Percentiles rank a stretch among this genome's conserved stretches.
Evolutionary conservation across 2,888 invertebrate genomes (phyloP).

Genomic region (Trachelus troglodyta): DNA sequence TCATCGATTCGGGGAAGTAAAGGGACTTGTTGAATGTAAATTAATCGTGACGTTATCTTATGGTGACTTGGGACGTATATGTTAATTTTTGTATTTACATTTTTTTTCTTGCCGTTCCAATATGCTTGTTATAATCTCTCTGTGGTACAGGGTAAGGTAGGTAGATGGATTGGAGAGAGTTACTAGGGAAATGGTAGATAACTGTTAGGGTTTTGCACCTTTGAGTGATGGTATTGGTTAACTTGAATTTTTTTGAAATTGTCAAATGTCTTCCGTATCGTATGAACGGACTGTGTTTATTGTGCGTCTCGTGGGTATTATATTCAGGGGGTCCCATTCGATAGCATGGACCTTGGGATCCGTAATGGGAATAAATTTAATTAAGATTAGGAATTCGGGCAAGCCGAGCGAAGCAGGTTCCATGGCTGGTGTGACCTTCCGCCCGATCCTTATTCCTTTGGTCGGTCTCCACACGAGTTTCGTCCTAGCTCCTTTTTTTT

Average conservation of each 20-base stretch:
- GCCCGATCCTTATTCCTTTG: slow-evolving; percentile 31
- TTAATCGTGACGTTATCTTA: slow-evolving; percentile 60
- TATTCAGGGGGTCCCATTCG: neutral
- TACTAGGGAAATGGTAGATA: too few relatives aligned
- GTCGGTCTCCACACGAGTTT: slow-evolving; percentile 27
- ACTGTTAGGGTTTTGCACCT: neutral
- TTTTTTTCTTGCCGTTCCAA: slow-evolving; percentile 7
- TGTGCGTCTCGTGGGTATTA: neutral
- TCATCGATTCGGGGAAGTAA: neutral
- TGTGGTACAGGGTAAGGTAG: neutral
- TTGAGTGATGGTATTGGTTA: neutral
- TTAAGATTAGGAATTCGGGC: slow-evolving; percentile 63
- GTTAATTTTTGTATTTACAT: slow-evolving; percentile 19
- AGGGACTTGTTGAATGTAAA: slow-evolving; percentile 40
- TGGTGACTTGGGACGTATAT: slow-evolving; percentile 31
- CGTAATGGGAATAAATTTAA: slow-evolving; percentile 62
- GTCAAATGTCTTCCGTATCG: neutral
- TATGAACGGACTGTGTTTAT: neutral
- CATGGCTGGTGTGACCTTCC: slow-evolving; percentile 37
- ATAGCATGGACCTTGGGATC: slow-evolving; percentile 27
- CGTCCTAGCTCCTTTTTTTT: slow-evolving; percentile 5
- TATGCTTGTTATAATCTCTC: neutral
- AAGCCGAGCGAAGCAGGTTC: slow-evolving; percentile 50
- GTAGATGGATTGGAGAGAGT: neutral
- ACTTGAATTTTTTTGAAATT: neutral